Percentiles rank a stretch among this genome's conserved stretches.
Conservation (phyloP, 2,113 vertebrate genomes). For the Oncorhynchus tshawytscha region DNA sequence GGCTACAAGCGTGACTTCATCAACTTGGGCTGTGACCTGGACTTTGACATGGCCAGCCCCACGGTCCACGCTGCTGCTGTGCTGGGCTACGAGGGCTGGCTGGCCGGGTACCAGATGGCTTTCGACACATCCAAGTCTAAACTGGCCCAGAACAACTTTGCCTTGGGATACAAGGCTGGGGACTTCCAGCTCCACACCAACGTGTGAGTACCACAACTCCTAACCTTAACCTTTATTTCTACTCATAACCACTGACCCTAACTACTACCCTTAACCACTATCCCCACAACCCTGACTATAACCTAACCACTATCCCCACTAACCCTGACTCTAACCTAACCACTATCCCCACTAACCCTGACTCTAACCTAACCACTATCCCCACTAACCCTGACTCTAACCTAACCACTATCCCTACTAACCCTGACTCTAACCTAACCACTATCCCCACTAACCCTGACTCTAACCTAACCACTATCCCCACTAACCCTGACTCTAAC, state of each 20-base stretch:
- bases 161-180: conserved; percentile 88
- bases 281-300: too few relatives aligned
- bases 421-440: too few relatives aligned
- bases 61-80: conserved; percentile 88
- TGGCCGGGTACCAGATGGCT: conserved; percentile 94
- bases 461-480: too few relatives aligned
- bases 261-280: too few relatives aligned
- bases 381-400: too few relatives aligned
- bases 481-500: too few relatives aligned
- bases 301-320: too few relatives aligned
- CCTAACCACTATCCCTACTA: too few relatives aligned
- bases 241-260: not conserved
- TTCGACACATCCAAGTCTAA: conserved; percentile 94
- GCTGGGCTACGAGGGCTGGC: conserved; percentile 90
- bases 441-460: too few relatives aligned
- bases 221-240: not conserved
- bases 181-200: conserved; percentile 95
- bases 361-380: too few relatives aligned
- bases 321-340: too few relatives aligned
- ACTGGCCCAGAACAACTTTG: conserved; percentile 90
- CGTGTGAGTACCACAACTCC: conserved; percentile 76
- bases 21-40: conserved; percentile 87
- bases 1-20: conserved; percentile 88
- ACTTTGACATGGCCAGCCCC: conserved; percentile 91
- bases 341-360: too few relatives aligned